Evolutionary conservation across 1,140 invertebrate species (phyloP).

Genomic region (Arctopsyche grandis): DNA sequence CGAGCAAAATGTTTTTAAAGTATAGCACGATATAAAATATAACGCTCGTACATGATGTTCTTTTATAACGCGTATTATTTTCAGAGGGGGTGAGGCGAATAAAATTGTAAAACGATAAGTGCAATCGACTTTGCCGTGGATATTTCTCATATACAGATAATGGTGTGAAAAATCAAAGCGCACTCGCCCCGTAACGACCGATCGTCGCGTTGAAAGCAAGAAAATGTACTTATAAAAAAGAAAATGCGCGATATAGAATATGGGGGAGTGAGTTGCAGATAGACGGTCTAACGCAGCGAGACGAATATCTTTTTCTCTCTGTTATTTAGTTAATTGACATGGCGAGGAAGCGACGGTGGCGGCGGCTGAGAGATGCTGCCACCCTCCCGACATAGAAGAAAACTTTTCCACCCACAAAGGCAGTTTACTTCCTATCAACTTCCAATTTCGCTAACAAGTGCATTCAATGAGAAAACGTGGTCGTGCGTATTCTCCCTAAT

Average conservation of each 20-base stretch:
- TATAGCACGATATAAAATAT: too few relatives aligned
- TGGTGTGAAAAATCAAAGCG: conserved; percentile 1
- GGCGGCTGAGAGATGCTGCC: background rate
- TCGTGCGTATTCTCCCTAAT: background rate
- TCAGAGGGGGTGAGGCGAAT: background rate
- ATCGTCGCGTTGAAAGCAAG: conserved; percentile 10
- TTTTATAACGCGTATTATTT: background rate
- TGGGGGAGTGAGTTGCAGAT: background rate
- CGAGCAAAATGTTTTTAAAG: too few relatives aligned
- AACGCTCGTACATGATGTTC: background rate
- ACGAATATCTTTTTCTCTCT: conserved; percentile 38
- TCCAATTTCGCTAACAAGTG: conserved; percentile 43
- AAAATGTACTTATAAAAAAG: conserved; percentile 30
- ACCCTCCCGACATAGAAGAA: background rate
- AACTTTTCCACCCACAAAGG: conserved; percentile 40
- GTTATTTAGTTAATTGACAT: conserved; percentile 47
- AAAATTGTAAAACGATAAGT: conserved; percentile 11
- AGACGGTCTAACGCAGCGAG: conserved; percentile 29
- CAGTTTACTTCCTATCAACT: conserved; percentile 41
- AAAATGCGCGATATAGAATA: conserved; percentile 20
- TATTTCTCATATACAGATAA: background rate
- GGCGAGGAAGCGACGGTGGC: conserved; percentile 12
- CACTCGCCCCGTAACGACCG: background rate
- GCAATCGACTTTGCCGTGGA: background rate
- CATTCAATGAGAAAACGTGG: conserved; percentile 5